These are phyloP conservation scores for Tachina grossa DNA, from an alignment of 2,888 invertebrate species.

Conservation along the genomic window DNA sequence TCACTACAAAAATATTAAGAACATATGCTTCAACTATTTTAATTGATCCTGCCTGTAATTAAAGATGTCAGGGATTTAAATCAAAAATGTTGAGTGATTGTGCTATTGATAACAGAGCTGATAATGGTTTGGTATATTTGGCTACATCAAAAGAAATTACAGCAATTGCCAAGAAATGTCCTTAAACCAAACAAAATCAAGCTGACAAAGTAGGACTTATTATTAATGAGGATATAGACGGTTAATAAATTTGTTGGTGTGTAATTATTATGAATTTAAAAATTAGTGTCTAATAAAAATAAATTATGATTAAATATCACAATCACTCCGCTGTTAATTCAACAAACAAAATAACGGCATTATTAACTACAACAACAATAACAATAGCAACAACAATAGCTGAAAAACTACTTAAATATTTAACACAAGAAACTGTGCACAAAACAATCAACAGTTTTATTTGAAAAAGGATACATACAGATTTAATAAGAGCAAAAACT, in stretches of 20 bases:
- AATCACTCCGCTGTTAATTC: conserved; percentile 2
- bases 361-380: conserved; percentile 27
- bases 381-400: not conserved
- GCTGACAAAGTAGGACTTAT: conserved; percentile 57
- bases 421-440: not conserved
- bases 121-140: conserved; percentile 8
- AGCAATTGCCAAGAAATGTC: conserved; percentile 38
- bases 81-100: conserved; percentile 33
- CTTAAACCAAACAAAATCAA: conserved; percentile 43
- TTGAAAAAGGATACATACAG: not conserved
- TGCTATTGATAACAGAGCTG: not conserved
- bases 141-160: not conserved
- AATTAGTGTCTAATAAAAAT: not conserved
- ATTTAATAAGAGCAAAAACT: conserved; percentile 3
- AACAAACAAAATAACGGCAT: conserved; percentile 19
- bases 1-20: conserved; percentile 3
- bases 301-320: conserved; percentile 11
- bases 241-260: conserved; percentile 16
- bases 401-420: not conserved
- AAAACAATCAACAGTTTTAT: conserved; percentile 40
- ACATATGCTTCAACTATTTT: conserved; percentile 1
- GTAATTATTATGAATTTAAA: not conserved
- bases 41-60: not conserved
- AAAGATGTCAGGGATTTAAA: conserved; percentile 15
- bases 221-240: conserved; percentile 65